These are phyloP conservation scores for Prostheceraeus crozeri DNA, from an alignment of 2,888 invertebrate species.

Conservation along the genomic window DNA sequence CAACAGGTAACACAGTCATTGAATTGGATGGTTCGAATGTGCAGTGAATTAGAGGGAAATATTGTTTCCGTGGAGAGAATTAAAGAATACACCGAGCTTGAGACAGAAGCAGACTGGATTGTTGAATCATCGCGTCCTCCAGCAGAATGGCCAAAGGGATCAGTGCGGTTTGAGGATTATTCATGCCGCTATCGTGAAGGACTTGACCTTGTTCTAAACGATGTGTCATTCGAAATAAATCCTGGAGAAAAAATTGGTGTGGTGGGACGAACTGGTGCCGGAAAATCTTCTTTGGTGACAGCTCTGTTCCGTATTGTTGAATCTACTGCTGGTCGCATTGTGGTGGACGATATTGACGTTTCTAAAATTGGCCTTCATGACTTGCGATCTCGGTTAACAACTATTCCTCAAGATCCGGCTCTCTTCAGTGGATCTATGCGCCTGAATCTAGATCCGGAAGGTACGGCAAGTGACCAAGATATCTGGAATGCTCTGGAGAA, in stretches of 20 bases:
- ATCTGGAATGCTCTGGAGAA: too few species aligned
- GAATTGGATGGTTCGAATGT: too few species aligned
- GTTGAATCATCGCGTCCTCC: slow-evolving; percentile 42
- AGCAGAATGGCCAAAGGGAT: slow-evolving; percentile 50
- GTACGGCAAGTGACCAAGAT: too few species aligned
- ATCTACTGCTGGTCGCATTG: slow-evolving; percentile 46
- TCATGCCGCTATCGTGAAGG: slow-evolving; percentile 50
- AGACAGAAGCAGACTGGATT: too few species aligned
- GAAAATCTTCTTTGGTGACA: slow-evolving; percentile 50
- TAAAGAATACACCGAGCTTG: too few species aligned
- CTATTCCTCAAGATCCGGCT: slow-evolving; percentile 46
- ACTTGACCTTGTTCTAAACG: slow-evolving; percentile 49
- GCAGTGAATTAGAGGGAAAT: too few species aligned
- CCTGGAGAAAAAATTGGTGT: slow-evolving; percentile 53
- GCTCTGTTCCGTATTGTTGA: slow-evolving; percentile 51
- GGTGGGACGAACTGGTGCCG: slow-evolving; percentile 53
- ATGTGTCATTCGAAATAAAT: slow-evolving; percentile 46
- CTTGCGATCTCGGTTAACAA: slow-evolving; percentile 48
- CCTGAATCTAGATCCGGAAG: too few species aligned
- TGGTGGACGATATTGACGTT: slow-evolving; percentile 47
- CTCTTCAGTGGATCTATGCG: slow-evolving; percentile 37
- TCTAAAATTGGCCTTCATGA: slow-evolving; percentile 46
- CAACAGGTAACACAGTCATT: too few species aligned
- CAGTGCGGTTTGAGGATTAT: slow-evolving; percentile 47
- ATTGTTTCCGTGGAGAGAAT: too few species aligned